Percentiles rank a stretch among this genome's conserved stretches.
phyloP scores from a whole-genome alignment of 1,140 invertebrate species.

The Zaprionus vittiger region DNA sequence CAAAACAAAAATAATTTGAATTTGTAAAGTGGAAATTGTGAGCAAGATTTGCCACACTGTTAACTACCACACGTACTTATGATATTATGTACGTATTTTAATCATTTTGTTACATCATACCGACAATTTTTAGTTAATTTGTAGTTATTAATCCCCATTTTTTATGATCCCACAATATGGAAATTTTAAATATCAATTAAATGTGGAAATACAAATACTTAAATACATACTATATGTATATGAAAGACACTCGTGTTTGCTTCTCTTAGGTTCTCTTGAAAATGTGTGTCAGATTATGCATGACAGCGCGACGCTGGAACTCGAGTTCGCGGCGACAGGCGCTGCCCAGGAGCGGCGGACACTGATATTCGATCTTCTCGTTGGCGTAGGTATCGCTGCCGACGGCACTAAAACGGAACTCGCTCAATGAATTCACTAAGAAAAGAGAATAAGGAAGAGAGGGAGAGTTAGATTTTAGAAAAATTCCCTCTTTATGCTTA shows the following conservation, averaged over 20 bases:
- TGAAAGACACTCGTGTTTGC: background rate
- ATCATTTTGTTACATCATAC: conserved; percentile 30
- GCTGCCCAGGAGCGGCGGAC: conserved; percentile 86
- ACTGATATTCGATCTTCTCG: conserved; percentile 88
- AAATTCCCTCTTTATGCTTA: background rate
- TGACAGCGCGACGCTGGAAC: conserved; percentile 87
- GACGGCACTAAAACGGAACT: conserved; percentile 85
- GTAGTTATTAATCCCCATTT: conserved; percentile 19
- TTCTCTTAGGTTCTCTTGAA: conserved; percentile 73
- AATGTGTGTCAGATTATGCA: conserved; percentile 86
- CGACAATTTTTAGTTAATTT: conserved; percentile 55
- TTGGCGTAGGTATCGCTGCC: conserved; percentile 85
- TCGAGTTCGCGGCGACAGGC: conserved; percentile 87
- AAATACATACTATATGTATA: conserved; percentile 6
- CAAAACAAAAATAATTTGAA: background rate
- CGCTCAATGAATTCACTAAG: conserved; percentile 86
- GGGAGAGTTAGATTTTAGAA: background rate
- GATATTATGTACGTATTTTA: conserved; percentile 1
- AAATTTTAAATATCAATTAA: conserved; percentile 25
- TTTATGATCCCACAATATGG: conserved; percentile 19
- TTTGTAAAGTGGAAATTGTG: background rate
- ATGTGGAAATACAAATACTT: conserved; percentile 30
- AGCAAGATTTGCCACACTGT: background rate
- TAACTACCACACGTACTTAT: background rate
- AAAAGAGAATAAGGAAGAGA: background rate